Percentiles rank a stretch among this genome's conserved stretches.
phyloP scores from a whole-genome alignment of 2,888 invertebrate species.

The Agrotis segetum region DNA sequence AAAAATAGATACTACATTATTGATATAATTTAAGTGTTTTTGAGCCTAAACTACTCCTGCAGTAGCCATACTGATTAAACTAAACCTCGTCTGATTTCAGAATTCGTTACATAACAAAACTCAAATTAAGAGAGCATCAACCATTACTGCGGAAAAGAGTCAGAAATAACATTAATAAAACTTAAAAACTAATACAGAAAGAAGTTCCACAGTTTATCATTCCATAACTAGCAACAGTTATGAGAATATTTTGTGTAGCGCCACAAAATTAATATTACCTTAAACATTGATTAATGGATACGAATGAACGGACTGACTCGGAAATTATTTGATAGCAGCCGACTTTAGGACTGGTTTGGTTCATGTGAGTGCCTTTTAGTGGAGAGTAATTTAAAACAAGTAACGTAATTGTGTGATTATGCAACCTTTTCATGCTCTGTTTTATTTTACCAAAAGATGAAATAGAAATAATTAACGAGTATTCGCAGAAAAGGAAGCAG shows the following conservation, averaged over 20 bases:
- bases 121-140: neutral
- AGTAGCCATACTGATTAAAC: no score
- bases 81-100: neutral
- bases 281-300: constrained; percentile 62
- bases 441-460: no score
- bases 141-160: neutral
- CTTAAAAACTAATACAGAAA: constrained; percentile 35
- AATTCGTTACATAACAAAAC: neutral
- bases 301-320: constrained; percentile 38
- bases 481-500: no score
- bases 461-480: no score
- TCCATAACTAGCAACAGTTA: constrained; percentile 34
- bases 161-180: constrained; percentile 30
- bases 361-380: neutral
- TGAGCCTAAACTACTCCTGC: no score
- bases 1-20: no score
- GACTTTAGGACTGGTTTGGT: constrained; percentile 27
- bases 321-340: constrained; percentile 45
- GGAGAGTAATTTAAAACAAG: neutral
- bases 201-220: constrained; percentile 37
- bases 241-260: constrained; percentile 45
- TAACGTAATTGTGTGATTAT: neutral
- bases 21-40: no score
- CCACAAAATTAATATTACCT: constrained; percentile 58
- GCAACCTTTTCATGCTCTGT: no score